Evolutionary conservation across 1,140 invertebrate genomes (phyloP), one percentile per base, ranked within the genome.

Genomic region (silkworm (Bombyx mori)): DNA sequence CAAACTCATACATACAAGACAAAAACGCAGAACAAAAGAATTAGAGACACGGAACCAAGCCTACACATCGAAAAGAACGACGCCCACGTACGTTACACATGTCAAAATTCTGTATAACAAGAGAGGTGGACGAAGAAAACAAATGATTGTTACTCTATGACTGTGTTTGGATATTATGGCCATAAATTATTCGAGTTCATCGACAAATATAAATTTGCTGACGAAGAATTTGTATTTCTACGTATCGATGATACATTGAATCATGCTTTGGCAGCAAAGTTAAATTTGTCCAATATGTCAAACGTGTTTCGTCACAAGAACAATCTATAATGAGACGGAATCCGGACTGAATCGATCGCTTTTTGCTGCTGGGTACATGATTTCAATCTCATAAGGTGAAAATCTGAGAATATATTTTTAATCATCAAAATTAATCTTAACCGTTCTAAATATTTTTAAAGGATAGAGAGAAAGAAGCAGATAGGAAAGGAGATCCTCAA

Each of bases 91-190:
- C 54, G 35, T 42, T n/a, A 43, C n/a, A 47, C 62, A 65, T 70
- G 70, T 79, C 74, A 73, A 76, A 71, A 71, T 73, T 73, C 73
- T 69, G 68, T 77, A 60, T 77, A 73, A 75, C 74, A 77, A 69
- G 68, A 62, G 58, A 71, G 60, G 63, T 71, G 64, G 62, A 69
- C 68, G 26, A 22, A 51, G 64, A 70, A 78, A 75, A 76, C 72
- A 76, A 75, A 75, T 73, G 68, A 69, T 59, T 70, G 62, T 67
- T 70, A 58, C 66, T 64, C 64, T 66, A 65, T 65, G 60, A 60
- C 62, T 62, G 62, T 69, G 63, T 70, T 72, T 67, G 63, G 57
- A 65, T 70, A 72, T 73, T 69, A 75, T 72, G 71, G 65, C 60
- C 66, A 74, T 77, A 72, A 71, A 73, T 75, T 70, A 73, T 68